Evolutionary conservation across 2,888 invertebrate genomes (phyloP).

Genomic region (Oeneis ivallda): DNA sequence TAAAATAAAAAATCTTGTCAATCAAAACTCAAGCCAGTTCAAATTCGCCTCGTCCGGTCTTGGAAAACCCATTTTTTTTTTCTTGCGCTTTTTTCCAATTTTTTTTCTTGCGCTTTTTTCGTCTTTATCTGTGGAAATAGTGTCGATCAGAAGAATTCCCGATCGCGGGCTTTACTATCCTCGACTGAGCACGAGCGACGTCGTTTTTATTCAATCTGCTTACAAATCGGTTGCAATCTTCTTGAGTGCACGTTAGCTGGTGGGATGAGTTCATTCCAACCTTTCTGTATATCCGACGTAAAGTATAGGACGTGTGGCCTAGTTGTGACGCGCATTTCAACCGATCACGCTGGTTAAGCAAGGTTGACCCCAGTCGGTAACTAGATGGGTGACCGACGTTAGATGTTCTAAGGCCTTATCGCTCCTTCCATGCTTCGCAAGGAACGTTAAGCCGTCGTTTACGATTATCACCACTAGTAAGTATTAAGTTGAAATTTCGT

Average conservation of each 20-base stretch:
- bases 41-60: background rate
- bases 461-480: no score
- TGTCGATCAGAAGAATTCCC: conserved; percentile 30
- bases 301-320: background rate
- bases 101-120: conserved; percentile 8
- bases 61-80: conserved; percentile 4
- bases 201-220: conserved; percentile 38
- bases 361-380: no score
- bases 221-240: conserved; percentile 35
- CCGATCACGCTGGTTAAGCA: no score
- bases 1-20: conserved; percentile 5
- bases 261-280: conserved; percentile 6
- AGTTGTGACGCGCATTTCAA: no score
- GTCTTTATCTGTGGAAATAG: conserved; percentile 24
- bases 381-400: no score
- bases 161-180: conserved; percentile 17
- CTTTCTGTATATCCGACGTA: background rate
- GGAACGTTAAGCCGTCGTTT: no score
- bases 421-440: no score
- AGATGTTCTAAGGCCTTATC: no score
- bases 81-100: conserved; percentile 8
- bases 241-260: conserved; percentile 26
- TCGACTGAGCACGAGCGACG: conserved; percentile 27
- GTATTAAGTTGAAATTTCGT: no score
- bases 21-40: background rate